Percentiles rank a stretch among this genome's conserved stretches.
Evolutionary conservation across 2,888 invertebrate genomes (phyloP).

Genomic region (Perizoma flavofasciatum): DNA sequence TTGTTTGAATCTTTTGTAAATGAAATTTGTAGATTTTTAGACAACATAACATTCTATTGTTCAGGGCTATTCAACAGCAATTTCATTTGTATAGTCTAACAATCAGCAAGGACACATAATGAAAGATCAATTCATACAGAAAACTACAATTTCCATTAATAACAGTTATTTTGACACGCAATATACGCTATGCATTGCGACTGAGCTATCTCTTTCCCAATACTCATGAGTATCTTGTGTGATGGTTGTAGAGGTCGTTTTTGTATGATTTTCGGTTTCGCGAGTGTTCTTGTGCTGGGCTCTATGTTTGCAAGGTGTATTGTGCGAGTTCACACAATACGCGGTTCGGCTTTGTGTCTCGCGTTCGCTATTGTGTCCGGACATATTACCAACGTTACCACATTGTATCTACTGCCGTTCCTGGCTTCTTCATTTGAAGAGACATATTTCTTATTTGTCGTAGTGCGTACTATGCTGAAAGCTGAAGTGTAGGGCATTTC

Average conservation of each 20-base stretch:
- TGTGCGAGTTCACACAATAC: slow-evolving; percentile 79
- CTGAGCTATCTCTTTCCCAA: slow-evolving; percentile 38
- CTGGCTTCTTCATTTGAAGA: slow-evolving; percentile 77
- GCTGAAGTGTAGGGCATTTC: slow-evolving; percentile 16
- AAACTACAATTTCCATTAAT: slow-evolving; percentile 67
- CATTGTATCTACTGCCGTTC: slow-evolving; percentile 72
- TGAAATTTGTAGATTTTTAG: slow-evolving; percentile 19
- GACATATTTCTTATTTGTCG: slow-evolving; percentile 68
- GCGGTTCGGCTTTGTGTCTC: slow-evolving; percentile 75
- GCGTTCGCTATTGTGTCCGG: slow-evolving; percentile 78
- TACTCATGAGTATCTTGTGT: slow-evolving; percentile 39
- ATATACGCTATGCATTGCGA: slow-evolving; percentile 49
- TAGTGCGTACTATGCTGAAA: slow-evolving; percentile 45
- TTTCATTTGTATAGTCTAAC: slow-evolving; percentile 36
- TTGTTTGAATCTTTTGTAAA: slow-evolving; percentile 1
- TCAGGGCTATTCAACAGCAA: slow-evolving; percentile 33
- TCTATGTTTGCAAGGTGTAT: slow-evolving; percentile 76
- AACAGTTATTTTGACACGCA: slow-evolving; percentile 73
- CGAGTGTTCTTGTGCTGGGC: slow-evolving; percentile 50
- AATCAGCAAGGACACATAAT: slow-evolving; percentile 55
- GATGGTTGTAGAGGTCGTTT: slow-evolving; percentile 50
- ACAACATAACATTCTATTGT: slow-evolving; percentile 30
- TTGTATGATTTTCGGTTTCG: slow-evolving; percentile 57
- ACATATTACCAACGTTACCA: slow-evolving; percentile 80
- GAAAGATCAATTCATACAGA: slow-evolving; percentile 62